Base-by-base conservation (phyloP, 2,113 vertebrate genomes). In the Bombycilla garrulus region DNA sequence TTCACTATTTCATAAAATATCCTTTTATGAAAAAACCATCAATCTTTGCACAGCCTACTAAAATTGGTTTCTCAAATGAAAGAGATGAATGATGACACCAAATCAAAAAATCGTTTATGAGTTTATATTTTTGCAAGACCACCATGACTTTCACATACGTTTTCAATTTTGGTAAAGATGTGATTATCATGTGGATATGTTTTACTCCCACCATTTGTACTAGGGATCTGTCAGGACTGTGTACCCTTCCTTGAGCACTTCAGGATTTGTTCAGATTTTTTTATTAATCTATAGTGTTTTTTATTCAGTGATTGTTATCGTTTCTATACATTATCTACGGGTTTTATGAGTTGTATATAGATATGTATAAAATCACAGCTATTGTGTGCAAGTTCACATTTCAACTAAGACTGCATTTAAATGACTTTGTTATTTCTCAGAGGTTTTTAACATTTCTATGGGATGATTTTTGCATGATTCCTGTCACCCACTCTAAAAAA, bases 181-280 rank as follows among this genome's bases (percentile, higher is more conserved):
- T 96, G 95, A 96, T 98, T 98, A 98, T 98, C 97, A 96, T 94
- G 98, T 98, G 98, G 98, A 96, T 98, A 98, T 98, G 98, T 91
- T 98, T 96, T 98, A 98, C 98, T 99, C 98, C 98, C 92, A 98
- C 98, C 76, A 81, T 97, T 97, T 95, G 88, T 96, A 96, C 96
- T 91, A 92, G 97, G 95, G 96, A 97, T 82, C 95, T 95, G 94
- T 98, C 96, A 97, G 94, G 86, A 85, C 92, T 91, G 54, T 85
- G 91, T 95, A 92, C 35, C 69, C 88, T 95, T 95, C 95, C 88
- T 86, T 88, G 86, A 92, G 95, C 86, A 86, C 94, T 93, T 95
- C 94, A 95, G 89, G 92, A 94, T 96, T 87, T 91, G 74, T 81
- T 96, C 92, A 97, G 73, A 48, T 74, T 88, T 92, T 94, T 95